Percentiles rank a stretch among this genome's conserved stretches.
Conservation (phyloP, 2,888 invertebrate species). For the Chloroclystis v-ata region DNA sequence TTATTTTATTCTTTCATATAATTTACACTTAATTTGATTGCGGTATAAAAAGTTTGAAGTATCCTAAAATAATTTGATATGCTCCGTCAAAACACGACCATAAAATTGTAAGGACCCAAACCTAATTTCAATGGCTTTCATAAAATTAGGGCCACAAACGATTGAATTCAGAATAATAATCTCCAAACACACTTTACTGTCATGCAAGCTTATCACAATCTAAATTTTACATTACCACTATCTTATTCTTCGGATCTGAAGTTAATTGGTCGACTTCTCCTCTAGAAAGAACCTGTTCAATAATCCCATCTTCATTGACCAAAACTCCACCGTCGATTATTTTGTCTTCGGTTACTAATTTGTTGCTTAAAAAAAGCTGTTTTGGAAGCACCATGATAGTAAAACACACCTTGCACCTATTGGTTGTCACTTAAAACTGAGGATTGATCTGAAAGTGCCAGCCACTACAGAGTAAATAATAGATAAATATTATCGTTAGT, state of each 20-base stretch:
- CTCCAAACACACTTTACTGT: no score
- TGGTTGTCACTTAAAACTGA: slow-evolving; percentile 36
- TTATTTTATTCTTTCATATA: neutral
- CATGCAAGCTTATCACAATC: no score
- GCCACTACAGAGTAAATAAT: slow-evolving; percentile 11
- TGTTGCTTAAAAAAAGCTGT: slow-evolving; percentile 66
- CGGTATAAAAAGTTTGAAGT: slow-evolving; percentile 4
- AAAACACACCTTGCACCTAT: slow-evolving; percentile 34
- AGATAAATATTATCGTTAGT: slow-evolving; percentile 26
- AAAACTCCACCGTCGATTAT: slow-evolving; percentile 80
- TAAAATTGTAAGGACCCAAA: slow-evolving; percentile 11
- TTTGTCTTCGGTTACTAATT: slow-evolving; percentile 72
- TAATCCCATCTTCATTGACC: slow-evolving; percentile 77
- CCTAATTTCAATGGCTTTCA: neutral
- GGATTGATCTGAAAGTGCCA: slow-evolving; percentile 28
- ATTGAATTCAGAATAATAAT: no score
- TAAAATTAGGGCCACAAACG: neutral
- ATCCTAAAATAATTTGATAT: slow-evolving; percentile 4
- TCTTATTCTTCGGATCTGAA: slow-evolving; percentile 63
- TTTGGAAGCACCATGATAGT: slow-evolving; percentile 43
- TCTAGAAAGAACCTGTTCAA: slow-evolving; percentile 71
- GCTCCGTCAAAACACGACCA: slow-evolving; percentile 8
- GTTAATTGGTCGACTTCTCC: slow-evolving; percentile 66
- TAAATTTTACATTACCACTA: slow-evolving; percentile 78
- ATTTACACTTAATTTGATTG: slow-evolving; percentile 8